Evolutionary conservation across 2,113 vertebrate genomes (phyloP), one percentile per base, ranked within the genome.

Genomic region (Phyllopteryx taeniolatus): DNA sequence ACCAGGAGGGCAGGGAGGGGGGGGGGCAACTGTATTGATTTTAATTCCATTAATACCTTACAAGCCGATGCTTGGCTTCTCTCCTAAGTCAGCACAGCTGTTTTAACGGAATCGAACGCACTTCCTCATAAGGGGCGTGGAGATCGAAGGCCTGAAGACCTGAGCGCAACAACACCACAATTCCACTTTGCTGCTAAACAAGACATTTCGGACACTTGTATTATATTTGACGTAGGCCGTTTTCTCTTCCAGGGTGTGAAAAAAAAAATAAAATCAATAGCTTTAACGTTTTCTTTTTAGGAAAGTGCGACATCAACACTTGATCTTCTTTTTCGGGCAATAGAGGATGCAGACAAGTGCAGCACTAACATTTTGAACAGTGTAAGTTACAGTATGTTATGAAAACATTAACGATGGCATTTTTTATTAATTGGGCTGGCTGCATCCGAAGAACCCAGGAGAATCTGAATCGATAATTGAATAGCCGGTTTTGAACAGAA

Each of bases 41-140:
- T 84, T 78, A 88, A 88, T 87, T 86, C 79, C 78, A 82, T 89
- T 90, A 86, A 87, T 80, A 79, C 82, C 75, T 78, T 68, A 70
- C 74, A 75, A 73, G 64, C 67, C 67, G 33, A 47, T 70, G 69
- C 75, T 81, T 82, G 82, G 86, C 82, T 64, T 70, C 35, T 71
- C 66, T 76, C 66, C 67, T 60, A 39, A 70, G 59, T 68, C 74
- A 20, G 61, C 19, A 76, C 27, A 70, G 72, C 79, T 83, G 79
- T 85, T 86, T 86, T 77, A 54, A 64, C 76, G 73, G 54, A 75
- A 85, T 80, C 80, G 79, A 87, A 72, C 70, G 73, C 70, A 15
- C 72, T 80, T 78, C 74, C 86, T 91, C 89, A 90, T 90, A 90
- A 71, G 33, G 63, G 73, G 65, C 49, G 72, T 19, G 62, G 65